Conservation (phyloP, 2,113 vertebrate genomes). For the Elaphurus davidianus region DNA sequence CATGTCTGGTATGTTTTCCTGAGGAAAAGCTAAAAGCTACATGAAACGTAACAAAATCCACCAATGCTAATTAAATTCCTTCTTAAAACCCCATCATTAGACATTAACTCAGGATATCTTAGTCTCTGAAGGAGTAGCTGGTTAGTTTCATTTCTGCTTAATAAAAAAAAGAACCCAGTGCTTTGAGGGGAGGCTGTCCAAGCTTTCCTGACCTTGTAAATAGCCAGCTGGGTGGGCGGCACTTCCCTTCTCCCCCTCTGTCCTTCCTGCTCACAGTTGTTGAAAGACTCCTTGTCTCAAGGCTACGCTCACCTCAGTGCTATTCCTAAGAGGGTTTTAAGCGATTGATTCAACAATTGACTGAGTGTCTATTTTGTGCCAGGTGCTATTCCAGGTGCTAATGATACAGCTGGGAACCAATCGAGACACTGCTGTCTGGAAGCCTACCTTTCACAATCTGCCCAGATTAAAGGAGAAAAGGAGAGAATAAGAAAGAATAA, state of each 20-base stretch:
- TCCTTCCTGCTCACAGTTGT: neutral
- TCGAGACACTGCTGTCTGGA: neutral
- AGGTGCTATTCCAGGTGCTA: neutral
- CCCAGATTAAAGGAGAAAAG: neutral
- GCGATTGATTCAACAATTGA: neutral
- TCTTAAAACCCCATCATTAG: constrained; percentile 37
- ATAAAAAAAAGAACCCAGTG: neutral
- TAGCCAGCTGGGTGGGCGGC: neutral
- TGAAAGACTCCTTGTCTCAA: neutral
- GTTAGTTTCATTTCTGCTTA: constrained; percentile 14
- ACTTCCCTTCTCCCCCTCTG: neutral
- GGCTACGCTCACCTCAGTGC: neutral
- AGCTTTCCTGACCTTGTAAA: neutral
- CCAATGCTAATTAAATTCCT: constrained; percentile 17
- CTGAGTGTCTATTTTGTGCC: neutral
- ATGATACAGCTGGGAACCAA: neutral
- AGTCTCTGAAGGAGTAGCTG: neutral
- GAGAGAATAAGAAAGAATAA: neutral
- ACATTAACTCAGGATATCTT: neutral
- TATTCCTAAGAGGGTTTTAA: neutral
- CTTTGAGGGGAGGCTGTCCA: neutral
- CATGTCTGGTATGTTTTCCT: neutral
- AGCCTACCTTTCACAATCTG: neutral
- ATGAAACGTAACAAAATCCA: neutral
- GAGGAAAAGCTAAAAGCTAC: constrained; percentile 14